A percentile compares a stretch with the other conserved stretches of the same genome.
Conservation (phyloP, 2,888 invertebrate species). For the Sarcophaga carnaria region DNA sequence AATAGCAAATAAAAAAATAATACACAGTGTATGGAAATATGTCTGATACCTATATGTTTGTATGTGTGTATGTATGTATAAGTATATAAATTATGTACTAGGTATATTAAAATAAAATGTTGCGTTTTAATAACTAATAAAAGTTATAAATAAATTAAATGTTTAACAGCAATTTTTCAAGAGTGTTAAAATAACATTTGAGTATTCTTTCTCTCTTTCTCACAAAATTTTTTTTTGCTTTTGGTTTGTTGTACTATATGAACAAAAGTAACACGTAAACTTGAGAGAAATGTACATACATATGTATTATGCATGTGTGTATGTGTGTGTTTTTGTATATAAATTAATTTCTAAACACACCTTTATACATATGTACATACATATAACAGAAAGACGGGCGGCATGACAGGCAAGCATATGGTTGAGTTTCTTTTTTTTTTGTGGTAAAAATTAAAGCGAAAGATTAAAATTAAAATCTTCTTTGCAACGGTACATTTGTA, state of each 20-base stretch:
- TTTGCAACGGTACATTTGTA: background rate
- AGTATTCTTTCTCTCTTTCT: background rate
- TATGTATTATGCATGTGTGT: background rate
- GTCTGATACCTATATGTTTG: background rate
- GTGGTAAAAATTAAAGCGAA: background rate
- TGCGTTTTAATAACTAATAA: background rate
- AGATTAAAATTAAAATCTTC: background rate
- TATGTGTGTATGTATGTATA: background rate
- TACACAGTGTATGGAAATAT: too few species aligned
- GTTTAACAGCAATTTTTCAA: background rate
- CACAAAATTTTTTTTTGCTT: background rate
- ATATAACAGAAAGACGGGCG: background rate
- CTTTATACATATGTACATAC: background rate
- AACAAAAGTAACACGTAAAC: background rate
- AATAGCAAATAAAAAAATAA: background rate
- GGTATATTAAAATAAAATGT: background rate
- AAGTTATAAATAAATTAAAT: background rate
- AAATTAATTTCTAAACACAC: background rate
- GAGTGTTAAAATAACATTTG: too few species aligned
- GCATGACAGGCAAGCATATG: too few species aligned
- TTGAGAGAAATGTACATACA: background rate
- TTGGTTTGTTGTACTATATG: background rate
- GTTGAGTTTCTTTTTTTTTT: too few species aligned
- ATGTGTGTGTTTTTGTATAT: background rate
- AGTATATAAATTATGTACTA: background rate